phyloP scores from a whole-genome alignment of 1,140 invertebrate species.

The Drosophila asahinai region DNA sequence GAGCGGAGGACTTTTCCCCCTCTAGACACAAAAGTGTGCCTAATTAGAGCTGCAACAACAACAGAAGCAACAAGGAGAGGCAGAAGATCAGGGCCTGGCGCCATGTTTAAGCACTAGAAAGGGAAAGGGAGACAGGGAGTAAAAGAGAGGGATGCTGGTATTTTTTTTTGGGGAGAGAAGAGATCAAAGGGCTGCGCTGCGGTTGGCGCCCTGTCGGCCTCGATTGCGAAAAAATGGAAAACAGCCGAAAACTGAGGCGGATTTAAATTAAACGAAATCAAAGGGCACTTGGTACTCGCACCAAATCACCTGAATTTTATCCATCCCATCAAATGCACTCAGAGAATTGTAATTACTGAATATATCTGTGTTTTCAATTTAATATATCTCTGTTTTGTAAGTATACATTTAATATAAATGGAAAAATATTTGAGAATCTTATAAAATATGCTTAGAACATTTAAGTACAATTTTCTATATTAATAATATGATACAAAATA shows the following conservation, averaged over 20 bases:
- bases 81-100: conserved; percentile 60
- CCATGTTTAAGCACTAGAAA: conserved; percentile 62
- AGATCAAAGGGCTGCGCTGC: conserved; percentile 70
- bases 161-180: conserved; percentile 30
- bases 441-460: too few relatives aligned
- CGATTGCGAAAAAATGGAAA: conserved; percentile 67
- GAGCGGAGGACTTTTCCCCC: background rate
- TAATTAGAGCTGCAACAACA: conserved; percentile 76
- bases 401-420: too few relatives aligned
- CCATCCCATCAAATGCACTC: conserved; percentile 34
- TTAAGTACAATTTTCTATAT: too few relatives aligned
- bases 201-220: conserved; percentile 58
- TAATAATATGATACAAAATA: too few relatives aligned
- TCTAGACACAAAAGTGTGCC: conserved; percentile 67
- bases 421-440: too few relatives aligned
- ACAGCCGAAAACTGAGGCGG: conserved; percentile 17
- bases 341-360: background rate
- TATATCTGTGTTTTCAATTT: too few relatives aligned
- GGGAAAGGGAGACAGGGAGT: conserved; percentile 18
- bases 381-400: too few relatives aligned
- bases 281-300: conserved; percentile 16
- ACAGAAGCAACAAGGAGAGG: conserved; percentile 7
- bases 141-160: background rate
- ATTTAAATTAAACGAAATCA: conserved; percentile 33
- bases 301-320: conserved; percentile 23